These are phyloP conservation scores for Remorina albescens DNA, from an alignment of 2,797 vertebrate genomes.

Conservation along the genomic window DNA sequence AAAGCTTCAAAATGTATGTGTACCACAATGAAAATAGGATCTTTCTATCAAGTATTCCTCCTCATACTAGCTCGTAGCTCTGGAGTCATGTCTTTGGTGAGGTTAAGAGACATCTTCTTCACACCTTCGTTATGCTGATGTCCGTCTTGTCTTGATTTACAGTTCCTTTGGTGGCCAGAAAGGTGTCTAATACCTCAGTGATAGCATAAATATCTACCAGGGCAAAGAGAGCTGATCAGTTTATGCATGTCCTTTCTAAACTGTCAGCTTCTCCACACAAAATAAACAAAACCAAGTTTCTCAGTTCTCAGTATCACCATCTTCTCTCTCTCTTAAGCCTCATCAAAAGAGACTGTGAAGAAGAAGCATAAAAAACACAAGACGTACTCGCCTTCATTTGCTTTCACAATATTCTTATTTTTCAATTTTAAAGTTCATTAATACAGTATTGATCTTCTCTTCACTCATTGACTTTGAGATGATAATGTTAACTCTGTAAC, in stretches of 20 bases:
- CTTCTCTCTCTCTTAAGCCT: not conserved
- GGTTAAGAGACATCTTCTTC: constrained; percentile 19
- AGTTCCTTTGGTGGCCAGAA: constrained; percentile 44
- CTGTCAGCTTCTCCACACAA: constrained; percentile 28
- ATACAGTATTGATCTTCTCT: not conserved
- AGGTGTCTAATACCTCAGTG: constrained; percentile 42
- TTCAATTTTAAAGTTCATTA: not conserved
- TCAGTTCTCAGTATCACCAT: not conserved
- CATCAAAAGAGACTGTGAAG: not conserved
- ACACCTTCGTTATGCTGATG: constrained; percentile 2
- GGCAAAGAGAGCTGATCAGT: constrained; percentile 34
- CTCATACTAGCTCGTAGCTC: not conserved
- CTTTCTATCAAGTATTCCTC: not conserved
- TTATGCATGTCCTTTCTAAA: constrained; percentile 39
- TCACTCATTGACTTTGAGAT: not conserved
- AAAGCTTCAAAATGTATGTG: not conserved
- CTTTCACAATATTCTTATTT: not conserved
- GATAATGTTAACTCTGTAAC: constrained; percentile 20
- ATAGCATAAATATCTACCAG: constrained; percentile 52
- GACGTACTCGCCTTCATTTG: not conserved
- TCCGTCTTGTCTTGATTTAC: constrained; percentile 51
- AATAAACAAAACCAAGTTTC: constrained; percentile 3
- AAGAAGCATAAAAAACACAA: not conserved
- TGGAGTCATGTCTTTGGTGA: constrained; percentile 1
- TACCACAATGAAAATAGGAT: not conserved